phyloP scores from a whole-genome alignment of 2,113 vertebrate genomes.

The Plectropomus leopardus region DNA sequence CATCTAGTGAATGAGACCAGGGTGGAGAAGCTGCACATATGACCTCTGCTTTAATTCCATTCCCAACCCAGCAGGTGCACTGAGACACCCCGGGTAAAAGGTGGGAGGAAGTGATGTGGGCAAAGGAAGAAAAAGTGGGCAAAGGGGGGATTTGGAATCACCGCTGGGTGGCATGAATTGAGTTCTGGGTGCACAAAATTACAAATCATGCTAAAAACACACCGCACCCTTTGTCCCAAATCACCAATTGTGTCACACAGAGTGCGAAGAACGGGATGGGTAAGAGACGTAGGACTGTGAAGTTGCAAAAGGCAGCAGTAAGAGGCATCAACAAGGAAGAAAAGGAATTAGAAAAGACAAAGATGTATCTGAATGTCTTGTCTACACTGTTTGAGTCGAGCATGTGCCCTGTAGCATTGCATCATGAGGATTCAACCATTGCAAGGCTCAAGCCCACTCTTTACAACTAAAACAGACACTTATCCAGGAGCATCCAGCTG shows the following conservation, averaged over 20 bases:
- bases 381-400: constrained; percentile 13
- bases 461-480: constrained; percentile 40
- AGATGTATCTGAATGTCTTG: constrained; percentile 7
- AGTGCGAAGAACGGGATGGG: background rate
- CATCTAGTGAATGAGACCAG: background rate
- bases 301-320: background rate
- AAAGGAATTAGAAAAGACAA: background rate
- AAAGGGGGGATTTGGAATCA: constrained; percentile 21
- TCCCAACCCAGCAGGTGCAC: constrained; percentile 57
- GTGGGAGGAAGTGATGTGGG: constrained; percentile 25
- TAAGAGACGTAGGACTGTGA: background rate
- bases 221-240: constrained; percentile 33
- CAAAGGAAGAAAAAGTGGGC: background rate
- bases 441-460: constrained; percentile 16
- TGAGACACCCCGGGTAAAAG: constrained; percentile 10
- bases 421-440: constrained; percentile 23
- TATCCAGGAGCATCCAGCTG: constrained; percentile 51
- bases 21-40: constrained; percentile 25
- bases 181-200: constrained; percentile 19
- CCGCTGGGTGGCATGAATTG: constrained; percentile 20
- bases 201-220: constrained; percentile 1
- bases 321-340: background rate
- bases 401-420: constrained; percentile 20
- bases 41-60: constrained; percentile 37
- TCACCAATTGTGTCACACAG: constrained; percentile 18